These are phyloP conservation scores for Carcharodon carcharias DNA, from an alignment of 2,797 vertebrate genomes.

Conservation along the genomic window DNA sequence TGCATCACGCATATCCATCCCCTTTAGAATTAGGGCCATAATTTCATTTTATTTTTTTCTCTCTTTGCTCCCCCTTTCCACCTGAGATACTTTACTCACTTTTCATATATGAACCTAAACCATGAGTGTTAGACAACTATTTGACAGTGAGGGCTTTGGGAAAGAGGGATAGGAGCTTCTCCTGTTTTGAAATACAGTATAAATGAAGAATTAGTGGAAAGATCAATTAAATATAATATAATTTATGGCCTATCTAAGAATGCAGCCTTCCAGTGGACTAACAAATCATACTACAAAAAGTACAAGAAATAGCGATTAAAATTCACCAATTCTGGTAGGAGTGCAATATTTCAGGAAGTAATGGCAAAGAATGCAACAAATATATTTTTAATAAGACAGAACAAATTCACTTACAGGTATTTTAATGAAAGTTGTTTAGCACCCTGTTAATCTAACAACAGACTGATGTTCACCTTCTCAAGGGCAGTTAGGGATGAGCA, in stretches of 20 bases:
- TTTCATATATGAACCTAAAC: background rate
- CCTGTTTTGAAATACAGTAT: background rate
- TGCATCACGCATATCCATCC: background rate
- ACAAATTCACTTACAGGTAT: background rate
- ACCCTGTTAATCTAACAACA: background rate
- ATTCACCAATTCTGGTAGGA: background rate
- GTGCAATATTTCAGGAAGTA: background rate
- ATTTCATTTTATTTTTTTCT: background rate
- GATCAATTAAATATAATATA: background rate
- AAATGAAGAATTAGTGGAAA: background rate
- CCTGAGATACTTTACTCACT: background rate
- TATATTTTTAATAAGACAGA: background rate
- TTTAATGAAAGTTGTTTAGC: background rate
- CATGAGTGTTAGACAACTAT: background rate
- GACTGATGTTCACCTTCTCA: background rate
- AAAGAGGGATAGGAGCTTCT: background rate
- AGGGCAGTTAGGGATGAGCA: background rate
- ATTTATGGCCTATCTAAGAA: background rate
- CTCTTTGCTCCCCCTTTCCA: background rate
- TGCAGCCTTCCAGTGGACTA: background rate
- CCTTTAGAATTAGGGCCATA: background rate
- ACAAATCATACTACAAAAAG: background rate
- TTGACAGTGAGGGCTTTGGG: background rate
- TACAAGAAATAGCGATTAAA: background rate
- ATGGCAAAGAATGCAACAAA: background rate